Base-by-base conservation (phyloP, 2,113 vertebrate species). In the Cervus canadensis region DNA sequence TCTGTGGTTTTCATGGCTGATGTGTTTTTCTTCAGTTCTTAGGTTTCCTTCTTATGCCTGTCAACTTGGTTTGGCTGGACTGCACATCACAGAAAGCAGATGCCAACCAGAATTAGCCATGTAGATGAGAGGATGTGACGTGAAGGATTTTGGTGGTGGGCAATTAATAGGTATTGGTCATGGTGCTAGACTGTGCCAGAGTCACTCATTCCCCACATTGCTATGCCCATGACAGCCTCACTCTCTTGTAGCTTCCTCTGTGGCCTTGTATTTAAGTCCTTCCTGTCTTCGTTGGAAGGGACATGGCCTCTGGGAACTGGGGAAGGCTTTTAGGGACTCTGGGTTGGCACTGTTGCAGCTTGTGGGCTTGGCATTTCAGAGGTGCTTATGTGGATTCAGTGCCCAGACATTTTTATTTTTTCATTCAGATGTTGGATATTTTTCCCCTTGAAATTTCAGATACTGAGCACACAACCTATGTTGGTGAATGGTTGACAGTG, bases 1-100 rank as follows among this genome's bases (percentile, higher is more conserved):
- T 83, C 40, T 96, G 87, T 95, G 59, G 52, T 97, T 96, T 97
- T 93, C 28, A 54, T 95, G 74, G 64, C 76, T 94, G 84, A 85
- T 96, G 19, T 89, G 76, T 96, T 98, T 97, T 98, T 93, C 79
- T 93, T 94, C 48, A 90, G 48, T 97, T 97, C 81, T 89, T 97
- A 85, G 64, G 56, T 96, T 98, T 97, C 83, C 59, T 98, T 97
- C 60, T 92, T 86, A 79, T 40, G 89, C 87, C 33, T 94, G 64
- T 95, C 90, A 97, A 2, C 43, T 94, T 94, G 88, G 60, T 92
- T 97, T 98, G 93, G 91, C 91, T 93, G 62, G n/a, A 97, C 79
- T 95, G 96, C 95, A 93, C 2, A 54, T 95, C 96, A 87, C 89
- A 93, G 97, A 92, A 95, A 88, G 95, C 57, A 95, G 97, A 95